phyloP scores from a whole-genome alignment of 1,140 invertebrate genomes.

The Bombus ignitus region DNA sequence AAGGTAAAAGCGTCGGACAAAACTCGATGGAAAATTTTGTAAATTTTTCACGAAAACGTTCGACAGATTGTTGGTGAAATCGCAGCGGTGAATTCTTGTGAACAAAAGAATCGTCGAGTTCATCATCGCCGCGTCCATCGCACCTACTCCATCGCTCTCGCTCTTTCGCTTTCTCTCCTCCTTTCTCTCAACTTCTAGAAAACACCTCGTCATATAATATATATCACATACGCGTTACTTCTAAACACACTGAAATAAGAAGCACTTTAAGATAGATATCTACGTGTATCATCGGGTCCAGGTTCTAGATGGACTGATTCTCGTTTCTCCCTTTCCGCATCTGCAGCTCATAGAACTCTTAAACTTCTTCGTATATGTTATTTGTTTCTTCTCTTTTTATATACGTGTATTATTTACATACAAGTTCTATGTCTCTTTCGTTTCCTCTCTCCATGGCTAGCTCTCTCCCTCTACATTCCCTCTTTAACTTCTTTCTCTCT shows the following conservation, averaged over 20 bases:
- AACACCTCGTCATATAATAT: conserved; percentile 81
- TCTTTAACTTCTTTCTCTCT: not conserved
- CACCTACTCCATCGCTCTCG: too few relatives aligned
- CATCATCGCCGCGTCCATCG: conserved; percentile 48
- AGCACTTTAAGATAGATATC: conserved; percentile 83
- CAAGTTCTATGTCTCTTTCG: conserved; percentile 70
- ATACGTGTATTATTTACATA: conserved; percentile 79
- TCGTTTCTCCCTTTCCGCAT: conserved; percentile 41
- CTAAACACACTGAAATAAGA: conserved; percentile 84
- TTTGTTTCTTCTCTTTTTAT: conserved; percentile 43
- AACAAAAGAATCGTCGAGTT: conserved; percentile 64
- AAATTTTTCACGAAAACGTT: not conserved
- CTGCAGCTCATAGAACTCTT: conserved; percentile 72
- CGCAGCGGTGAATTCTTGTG: conserved; percentile 56
- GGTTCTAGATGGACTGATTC: conserved; percentile 79
- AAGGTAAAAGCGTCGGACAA: not conserved
- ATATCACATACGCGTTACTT: conserved; percentile 83
- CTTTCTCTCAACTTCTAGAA: conserved; percentile 63
- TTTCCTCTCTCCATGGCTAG: conserved; percentile 1
- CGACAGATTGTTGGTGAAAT: not conserved
- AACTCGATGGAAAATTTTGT: not conserved
- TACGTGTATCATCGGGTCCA: conserved; percentile 80
- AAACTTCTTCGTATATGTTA: conserved; percentile 75
- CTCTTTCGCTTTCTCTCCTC: not conserved
- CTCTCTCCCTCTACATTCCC: not conserved